Base-by-base conservation (phyloP, 2,113 vertebrate genomes). In the Amblyopsis rosae region DNA sequence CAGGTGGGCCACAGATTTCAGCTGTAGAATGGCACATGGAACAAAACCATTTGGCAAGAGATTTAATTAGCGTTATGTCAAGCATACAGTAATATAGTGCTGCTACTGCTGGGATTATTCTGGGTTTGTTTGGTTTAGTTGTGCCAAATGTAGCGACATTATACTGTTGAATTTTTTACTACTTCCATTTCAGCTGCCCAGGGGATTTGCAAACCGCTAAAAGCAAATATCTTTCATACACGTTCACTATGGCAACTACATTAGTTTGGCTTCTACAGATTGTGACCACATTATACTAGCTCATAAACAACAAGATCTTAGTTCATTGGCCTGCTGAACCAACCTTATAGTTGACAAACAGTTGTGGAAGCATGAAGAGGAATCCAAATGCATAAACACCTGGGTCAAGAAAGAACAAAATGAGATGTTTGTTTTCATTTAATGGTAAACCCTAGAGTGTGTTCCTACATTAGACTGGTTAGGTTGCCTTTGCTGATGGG, bases 281-380 rank as follows among this genome's bases (percentile, higher is more conserved):
- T 6, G 35, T 1, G 4, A 41, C 35, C 35, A 5, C 35, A 41
- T 41, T 41, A 41, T 41, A 41, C 35, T 7, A 41, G 35, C 35
- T 41, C 35, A 41, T 41, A 41, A 41, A 41, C 35, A 41, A 41
- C 35, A 41, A 41, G 7, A 41, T 41, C 35, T 41, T 26, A 8
- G 35, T 5, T 41, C 0, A 41, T 41, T 41, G 35, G 35, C 35
- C 35, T 41, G 35, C 35, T 41, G 35, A 41, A 41, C 92, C 87
- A 65, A 99, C 98, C 95, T 99, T 98, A 77, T 97, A 99, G 90
- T 99, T 99, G 79, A 99, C 96, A 63, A 99, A 99, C 6, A 99
- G 94, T 49, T 99, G 98, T 19, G 98, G 98, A 81, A 99, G 91
- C 98, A 99, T 99, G 81, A 99, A 99, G 63, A 99, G 95, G 87